A percentile compares a stretch with the other conserved stretches of the same genome.
phyloP scores from a whole-genome alignment of 2,797 vertebrate species.

The Myotis vivesi region DNA sequence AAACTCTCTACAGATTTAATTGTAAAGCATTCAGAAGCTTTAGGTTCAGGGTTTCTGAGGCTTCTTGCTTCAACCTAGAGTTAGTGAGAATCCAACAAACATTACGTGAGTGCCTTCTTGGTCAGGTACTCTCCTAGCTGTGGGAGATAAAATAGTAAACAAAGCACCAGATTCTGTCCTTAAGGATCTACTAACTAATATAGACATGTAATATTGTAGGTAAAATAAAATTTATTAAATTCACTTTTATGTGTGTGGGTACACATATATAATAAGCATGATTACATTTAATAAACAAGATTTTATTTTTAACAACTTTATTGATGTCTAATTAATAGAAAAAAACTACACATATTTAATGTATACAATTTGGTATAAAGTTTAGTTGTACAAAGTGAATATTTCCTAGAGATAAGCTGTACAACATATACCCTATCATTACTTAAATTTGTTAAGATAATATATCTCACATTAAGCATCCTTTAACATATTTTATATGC shows the following conservation, averaged over 20 bases:
- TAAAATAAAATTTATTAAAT: not conserved
- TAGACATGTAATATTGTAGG: not conserved
- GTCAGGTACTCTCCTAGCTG: not conserved
- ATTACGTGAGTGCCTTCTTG: not conserved
- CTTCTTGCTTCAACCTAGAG: not conserved
- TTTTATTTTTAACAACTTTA: not conserved
- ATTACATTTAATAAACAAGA: not conserved
- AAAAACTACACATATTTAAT: not conserved
- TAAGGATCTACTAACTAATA: not conserved
- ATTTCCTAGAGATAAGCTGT: not conserved
- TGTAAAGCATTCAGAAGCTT: not conserved
- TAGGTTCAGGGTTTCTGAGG: not conserved
- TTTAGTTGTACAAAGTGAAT: not conserved
- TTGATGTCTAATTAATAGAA: not conserved
- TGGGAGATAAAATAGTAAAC: conserved; percentile 6
- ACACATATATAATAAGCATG: not conserved
- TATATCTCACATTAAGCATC: not conserved
- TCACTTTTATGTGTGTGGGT: not conserved
- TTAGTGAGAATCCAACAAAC: conserved; percentile 11
- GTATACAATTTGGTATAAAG: not conserved
- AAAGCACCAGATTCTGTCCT: not conserved
- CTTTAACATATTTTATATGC: not conserved
- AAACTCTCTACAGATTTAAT: not conserved
- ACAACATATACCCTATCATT: not conserved
- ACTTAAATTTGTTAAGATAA: not conserved